Base-by-base conservation (phyloP, 1,140 invertebrate genomes). In the Grapholita molesta region DNA sequence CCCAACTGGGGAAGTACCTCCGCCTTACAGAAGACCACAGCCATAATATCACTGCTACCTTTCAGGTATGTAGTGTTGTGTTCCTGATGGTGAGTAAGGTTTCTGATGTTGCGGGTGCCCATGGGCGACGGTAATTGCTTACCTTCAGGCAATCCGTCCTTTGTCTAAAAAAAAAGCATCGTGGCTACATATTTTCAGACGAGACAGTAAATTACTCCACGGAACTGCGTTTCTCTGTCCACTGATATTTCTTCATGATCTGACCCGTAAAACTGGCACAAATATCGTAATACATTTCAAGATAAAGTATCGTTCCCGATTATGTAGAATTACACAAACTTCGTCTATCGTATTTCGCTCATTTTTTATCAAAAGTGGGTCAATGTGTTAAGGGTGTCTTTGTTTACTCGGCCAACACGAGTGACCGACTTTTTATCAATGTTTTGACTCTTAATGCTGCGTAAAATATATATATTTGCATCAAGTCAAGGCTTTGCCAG, bases 311-410 rank as follows among this genome's bases (percentile, higher is more conserved):
- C 25, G 55, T 30, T 15, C 24, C 15, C 15, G 55, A 28, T 61
- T 61, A 61, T 28, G 55, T 61, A 61, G 30, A 61, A 28, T 61
- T 61, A 61, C 55, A 61, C 55, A 61, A 61, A 18, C 55, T 25
- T 15, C n/a, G n/a, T n/a, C n/a, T 61, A 61, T 55, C 55, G 11
- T 30, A 12, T 32, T 61, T 61, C n/a, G 55, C 55, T 61, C 24
- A 8, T 61, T 61, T n/a, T 61, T 71, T 65, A 75, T 73, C 72
- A 33, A 66, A 74, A 68, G 30, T 72, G 35, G 73, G 73, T 71
- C 70, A 75, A 32, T 68, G 61, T 75, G 73, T 75, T 75, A 75
- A 72, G 73, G 73, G 72, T 75, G 65, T 35, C 35, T 57, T 23
- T 70, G 68, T 74, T 69, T 74, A 67, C 21, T 23, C 30, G 66